Conservation (phyloP, 2,888 invertebrate genomes). For the Salpingus planirostris region DNA sequence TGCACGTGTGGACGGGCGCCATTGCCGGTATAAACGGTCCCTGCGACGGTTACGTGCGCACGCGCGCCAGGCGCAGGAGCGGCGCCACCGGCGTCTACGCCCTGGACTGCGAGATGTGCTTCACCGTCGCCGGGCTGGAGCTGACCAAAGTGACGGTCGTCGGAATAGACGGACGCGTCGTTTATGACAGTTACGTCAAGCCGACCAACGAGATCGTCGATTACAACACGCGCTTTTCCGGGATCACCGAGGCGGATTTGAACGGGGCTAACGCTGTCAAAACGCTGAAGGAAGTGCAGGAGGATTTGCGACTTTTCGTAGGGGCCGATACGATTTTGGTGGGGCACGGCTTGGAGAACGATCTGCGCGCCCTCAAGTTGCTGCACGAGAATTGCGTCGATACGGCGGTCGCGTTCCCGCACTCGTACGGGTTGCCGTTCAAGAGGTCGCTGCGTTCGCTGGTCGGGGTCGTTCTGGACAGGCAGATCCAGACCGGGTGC, state of each 20-base stretch:
- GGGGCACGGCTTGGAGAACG: constrained; percentile 93
- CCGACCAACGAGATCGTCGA: constrained; percentile 81
- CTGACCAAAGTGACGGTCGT: constrained; percentile 82
- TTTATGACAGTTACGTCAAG: constrained; percentile 77
- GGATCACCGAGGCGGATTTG: constrained; percentile 65
- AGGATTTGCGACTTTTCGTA: constrained; percentile 72
- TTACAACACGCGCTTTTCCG: constrained; percentile 92
- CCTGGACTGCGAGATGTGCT: constrained; percentile 96
- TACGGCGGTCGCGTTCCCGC: constrained; percentile 83
- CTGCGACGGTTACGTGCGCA: constrained; percentile 35
- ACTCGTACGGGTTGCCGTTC: constrained; percentile 72
- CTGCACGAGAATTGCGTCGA: constrained; percentile 81
- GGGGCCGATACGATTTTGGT: constrained; percentile 80
- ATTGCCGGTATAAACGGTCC: constrained; percentile 63
- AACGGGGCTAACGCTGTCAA: constrained; percentile 47
- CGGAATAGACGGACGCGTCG: constrained; percentile 59
- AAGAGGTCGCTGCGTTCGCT: constrained; percentile 76
- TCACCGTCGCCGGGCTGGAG: constrained; percentile 78
- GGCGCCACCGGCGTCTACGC: constrained; percentile 60
- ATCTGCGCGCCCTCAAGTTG: constrained; percentile 76
- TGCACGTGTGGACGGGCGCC: constrained; percentile 74
- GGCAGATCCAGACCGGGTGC: constrained; percentile 69
- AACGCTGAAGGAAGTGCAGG: constrained; percentile 71
- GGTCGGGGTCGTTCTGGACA: constrained; percentile 60
- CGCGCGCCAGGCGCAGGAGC: constrained; percentile 51